Conservation (phyloP, 2,888 invertebrate species). For the Drosophila koepferae region DNA sequence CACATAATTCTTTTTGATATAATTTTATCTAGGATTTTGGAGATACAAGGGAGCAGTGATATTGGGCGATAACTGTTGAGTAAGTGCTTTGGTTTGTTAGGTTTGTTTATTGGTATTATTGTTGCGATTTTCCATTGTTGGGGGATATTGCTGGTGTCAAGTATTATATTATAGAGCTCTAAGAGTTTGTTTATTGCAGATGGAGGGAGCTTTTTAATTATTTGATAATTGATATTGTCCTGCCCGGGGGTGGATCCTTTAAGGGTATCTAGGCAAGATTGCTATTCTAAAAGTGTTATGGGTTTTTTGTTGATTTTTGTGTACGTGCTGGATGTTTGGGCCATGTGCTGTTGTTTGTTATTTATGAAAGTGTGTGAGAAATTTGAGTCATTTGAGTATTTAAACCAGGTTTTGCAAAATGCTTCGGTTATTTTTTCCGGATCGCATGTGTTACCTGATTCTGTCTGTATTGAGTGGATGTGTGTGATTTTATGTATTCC, state of each 20-base stretch:
- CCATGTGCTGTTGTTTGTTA: background rate
- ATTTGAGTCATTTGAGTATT: background rate
- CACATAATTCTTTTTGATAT: too few relatives aligned
- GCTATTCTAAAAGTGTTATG: background rate
- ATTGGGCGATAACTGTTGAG: too few relatives aligned
- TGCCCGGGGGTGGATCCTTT: background rate
- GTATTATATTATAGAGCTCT: too few relatives aligned
- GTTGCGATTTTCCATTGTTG: background rate
- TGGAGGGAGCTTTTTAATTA: background rate
- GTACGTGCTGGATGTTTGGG: background rate
- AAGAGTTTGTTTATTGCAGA: background rate
- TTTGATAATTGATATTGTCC: constrained; percentile 1
- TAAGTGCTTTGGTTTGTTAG: too few relatives aligned
- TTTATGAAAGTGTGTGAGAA: background rate
- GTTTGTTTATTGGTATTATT: background rate
- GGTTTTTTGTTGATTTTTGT: background rate
- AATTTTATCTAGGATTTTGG: too few relatives aligned
- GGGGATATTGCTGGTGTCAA: too few relatives aligned
- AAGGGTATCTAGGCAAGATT: background rate
- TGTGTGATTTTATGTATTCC: background rate
- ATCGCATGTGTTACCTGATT: background rate
- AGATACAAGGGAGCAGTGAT: too few relatives aligned
- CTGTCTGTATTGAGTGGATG: background rate
- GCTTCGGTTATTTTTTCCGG: background rate
- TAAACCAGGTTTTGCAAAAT: background rate